Conservation (phyloP, 2,113 vertebrate genomes). For the Martes martes region DNA sequence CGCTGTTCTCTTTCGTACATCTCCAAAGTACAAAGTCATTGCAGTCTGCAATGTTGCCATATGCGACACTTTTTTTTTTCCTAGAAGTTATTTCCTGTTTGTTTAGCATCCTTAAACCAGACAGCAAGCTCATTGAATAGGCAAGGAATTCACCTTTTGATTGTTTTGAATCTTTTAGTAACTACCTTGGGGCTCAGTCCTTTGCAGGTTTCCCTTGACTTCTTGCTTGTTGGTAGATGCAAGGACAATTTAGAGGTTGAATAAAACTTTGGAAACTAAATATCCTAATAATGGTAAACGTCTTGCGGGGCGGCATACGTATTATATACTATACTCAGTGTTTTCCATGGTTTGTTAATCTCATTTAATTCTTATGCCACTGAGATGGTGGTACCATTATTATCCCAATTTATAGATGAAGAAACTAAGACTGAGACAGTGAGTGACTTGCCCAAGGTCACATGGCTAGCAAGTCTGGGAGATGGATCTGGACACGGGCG, state of each 20-base stretch:
- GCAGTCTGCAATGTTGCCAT: background rate
- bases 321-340: background rate
- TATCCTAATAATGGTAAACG: background rate
- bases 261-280: conserved; percentile 15
- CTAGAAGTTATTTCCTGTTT: background rate
- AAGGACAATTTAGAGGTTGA: background rate
- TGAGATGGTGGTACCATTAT: background rate
- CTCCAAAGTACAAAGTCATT: background rate
- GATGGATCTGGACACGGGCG: background rate
- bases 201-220: background rate
- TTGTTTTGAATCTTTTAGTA: background rate
- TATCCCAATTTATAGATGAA: background rate
- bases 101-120: background rate
- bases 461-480: background rate
- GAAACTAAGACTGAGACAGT: background rate
- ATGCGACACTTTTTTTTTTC: background rate
- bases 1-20: background rate
- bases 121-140: background rate
- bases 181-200: background rate
- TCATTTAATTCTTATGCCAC: background rate
- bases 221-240: background rate
- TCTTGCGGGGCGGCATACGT: background rate
- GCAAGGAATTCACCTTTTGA: background rate
- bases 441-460: background rate
- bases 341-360: background rate